A percentile compares a stretch with the other conserved stretches of the same genome.
Conservation (phyloP, 2,888 invertebrate species). For the Pammene aurita region DNA sequence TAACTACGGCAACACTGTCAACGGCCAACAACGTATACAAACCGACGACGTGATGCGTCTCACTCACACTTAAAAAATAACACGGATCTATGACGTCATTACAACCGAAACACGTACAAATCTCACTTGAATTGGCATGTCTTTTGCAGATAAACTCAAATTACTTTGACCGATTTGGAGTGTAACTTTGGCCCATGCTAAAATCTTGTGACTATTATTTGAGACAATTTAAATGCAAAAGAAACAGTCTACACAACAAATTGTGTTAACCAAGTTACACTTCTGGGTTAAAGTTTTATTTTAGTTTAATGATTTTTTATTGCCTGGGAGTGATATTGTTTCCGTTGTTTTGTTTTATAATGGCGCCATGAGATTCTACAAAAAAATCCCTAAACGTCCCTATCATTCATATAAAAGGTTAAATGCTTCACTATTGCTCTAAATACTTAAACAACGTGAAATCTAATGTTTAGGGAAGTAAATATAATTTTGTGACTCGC, state of each 20-base stretch:
- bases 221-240: constrained; percentile 11
- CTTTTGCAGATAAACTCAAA: background rate
- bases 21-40: constrained; percentile 78
- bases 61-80: constrained; percentile 26
- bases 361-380: constrained; percentile 54
- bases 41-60: constrained; percentile 67
- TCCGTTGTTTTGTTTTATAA: background rate
- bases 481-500: constrained; percentile 82
- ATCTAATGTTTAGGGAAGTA: constrained; percentile 77
- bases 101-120: constrained; percentile 5
- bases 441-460: constrained; percentile 77
- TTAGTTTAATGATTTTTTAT: too few relatives aligned
- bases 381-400: constrained; percentile 62
- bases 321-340: constrained; percentile 7
- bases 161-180: background rate
- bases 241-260: background rate
- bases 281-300: background rate
- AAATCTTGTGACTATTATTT: background rate
- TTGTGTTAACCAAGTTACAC: background rate
- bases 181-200: background rate
- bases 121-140: background rate
- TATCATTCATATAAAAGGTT: constrained; percentile 76
- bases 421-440: constrained; percentile 79
- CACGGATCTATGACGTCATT: constrained; percentile 6
- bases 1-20: constrained; percentile 82